Percentiles rank a stretch among this genome's conserved stretches.
Conservation (phyloP, 2,888 invertebrate species). For the Hypercompe scribonia region DNA sequence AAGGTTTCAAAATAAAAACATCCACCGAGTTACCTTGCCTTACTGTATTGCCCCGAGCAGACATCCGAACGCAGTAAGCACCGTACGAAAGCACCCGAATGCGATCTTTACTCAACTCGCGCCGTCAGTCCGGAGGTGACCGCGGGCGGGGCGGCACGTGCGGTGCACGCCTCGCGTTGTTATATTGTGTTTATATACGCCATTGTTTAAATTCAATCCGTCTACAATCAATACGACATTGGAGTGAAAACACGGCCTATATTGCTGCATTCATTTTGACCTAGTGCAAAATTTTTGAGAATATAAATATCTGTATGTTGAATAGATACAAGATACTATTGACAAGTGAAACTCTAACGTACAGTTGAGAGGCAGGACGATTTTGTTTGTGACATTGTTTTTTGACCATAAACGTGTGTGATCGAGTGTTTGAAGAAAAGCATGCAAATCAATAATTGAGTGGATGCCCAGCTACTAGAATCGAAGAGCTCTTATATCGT, state of each 20-base stretch:
- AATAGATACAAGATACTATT: slow-evolving; percentile 73
- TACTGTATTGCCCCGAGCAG: slow-evolving; percentile 47
- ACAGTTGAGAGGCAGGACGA: slow-evolving; percentile 71
- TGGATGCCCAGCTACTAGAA: slow-evolving; percentile 72
- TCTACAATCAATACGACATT: slow-evolving; percentile 78
- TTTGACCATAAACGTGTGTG: slow-evolving; percentile 76
- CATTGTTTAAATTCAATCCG: slow-evolving; percentile 79
- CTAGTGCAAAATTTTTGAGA: slow-evolving; percentile 62
- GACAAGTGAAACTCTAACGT: slow-evolving; percentile 83
- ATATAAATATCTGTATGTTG: slow-evolving; percentile 59
- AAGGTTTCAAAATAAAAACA: slow-evolving; percentile 73
- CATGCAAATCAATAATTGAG: slow-evolving; percentile 81
- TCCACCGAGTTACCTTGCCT: slow-evolving; percentile 62
- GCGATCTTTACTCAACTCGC: slow-evolving; percentile 72
- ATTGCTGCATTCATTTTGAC: slow-evolving; percentile 53
- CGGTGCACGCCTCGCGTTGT: slow-evolving; percentile 83
- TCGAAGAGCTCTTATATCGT: slow-evolving; percentile 71
- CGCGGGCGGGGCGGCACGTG: slow-evolving; percentile 86
- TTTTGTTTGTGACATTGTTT: slow-evolving; percentile 74
- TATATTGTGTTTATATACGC: slow-evolving; percentile 80
- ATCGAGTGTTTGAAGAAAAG: slow-evolving; percentile 71
- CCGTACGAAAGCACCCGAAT: slow-evolving; percentile 71
- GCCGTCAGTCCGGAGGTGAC: slow-evolving; percentile 78
- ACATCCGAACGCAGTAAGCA: slow-evolving; percentile 70
- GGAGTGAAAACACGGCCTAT: slow-evolving; percentile 73